These are phyloP conservation scores for Microcebus ravelobensis DNA, from an alignment of 2,113 vertebrate genomes.

Conservation along the genomic window DNA sequence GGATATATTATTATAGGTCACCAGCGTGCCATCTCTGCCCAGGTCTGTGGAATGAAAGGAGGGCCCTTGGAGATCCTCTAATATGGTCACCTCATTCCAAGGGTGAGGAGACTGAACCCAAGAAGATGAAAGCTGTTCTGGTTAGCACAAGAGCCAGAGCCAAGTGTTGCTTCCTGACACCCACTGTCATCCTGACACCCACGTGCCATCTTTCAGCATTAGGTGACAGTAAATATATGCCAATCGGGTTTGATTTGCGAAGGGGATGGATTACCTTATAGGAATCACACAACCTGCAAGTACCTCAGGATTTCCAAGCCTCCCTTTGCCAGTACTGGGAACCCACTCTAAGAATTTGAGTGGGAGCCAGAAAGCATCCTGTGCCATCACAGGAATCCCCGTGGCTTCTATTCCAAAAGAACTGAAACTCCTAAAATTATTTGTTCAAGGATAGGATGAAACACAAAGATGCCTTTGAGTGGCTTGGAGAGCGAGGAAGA, in stretches of 20 bases:
- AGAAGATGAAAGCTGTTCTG: neutral
- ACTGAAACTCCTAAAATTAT: neutral
- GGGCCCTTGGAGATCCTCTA: neutral
- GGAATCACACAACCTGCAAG: neutral
- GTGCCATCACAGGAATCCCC: neutral
- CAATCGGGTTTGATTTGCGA: neutral
- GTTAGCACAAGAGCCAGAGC: neutral
- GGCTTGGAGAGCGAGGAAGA: neutral
- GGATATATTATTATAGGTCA: neutral
- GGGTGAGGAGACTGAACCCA: neutral
- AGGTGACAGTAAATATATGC: neutral
- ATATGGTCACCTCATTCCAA: neutral
- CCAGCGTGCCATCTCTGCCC: neutral
- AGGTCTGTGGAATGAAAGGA: neutral
- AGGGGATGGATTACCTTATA: neutral
- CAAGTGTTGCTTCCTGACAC: neutral
- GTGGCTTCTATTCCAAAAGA: neutral
- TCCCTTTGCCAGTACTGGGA: neutral
- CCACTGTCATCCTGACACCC: neutral
- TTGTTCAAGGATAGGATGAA: neutral
- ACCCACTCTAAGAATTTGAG: neutral
- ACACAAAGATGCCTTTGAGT: neutral
- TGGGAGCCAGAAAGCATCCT: neutral
- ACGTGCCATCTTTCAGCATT: neutral
- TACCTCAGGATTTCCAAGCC: neutral